These are phyloP conservation scores for Ochropacha duplaris DNA, from an alignment of 2,888 invertebrate species.

Conservation along the genomic window DNA sequence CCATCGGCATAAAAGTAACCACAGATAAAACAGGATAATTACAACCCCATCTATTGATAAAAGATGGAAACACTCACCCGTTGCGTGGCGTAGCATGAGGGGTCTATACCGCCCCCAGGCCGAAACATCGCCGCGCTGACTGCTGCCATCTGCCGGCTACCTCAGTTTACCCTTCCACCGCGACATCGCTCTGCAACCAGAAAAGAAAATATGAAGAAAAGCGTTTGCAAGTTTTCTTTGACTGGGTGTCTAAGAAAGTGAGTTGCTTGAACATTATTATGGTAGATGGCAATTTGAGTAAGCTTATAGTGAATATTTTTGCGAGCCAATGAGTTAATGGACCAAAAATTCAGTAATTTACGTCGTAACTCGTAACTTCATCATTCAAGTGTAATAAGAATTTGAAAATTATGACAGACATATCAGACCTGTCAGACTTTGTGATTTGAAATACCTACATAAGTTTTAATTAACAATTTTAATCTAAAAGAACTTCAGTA, in stretches of 20 bases:
- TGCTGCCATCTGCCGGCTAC: conserved; percentile 86
- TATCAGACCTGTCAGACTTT: no score
- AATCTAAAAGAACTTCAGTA: no score
- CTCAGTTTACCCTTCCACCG: conserved; percentile 82
- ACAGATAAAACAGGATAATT: conserved; percentile 8
- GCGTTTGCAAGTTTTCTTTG: neutral
- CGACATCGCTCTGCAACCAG: conserved; percentile 81
- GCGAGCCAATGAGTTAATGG: no score
- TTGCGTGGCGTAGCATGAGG: conserved; percentile 85
- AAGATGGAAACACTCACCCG: conserved; percentile 74
- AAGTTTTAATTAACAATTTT: no score
- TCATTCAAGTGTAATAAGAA: no score
- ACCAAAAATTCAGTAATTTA: no score
- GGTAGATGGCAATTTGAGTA: neutral
- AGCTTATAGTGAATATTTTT: neutral
- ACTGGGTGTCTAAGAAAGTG: neutral
- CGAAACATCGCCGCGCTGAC: conserved; percentile 88
- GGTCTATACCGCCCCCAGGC: conserved; percentile 85
- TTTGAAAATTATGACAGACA: no score
- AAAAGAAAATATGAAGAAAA: conserved; percentile 17
- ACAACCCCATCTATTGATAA: conserved; percentile 57
- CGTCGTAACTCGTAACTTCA: no score
- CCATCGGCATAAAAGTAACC: neutral
- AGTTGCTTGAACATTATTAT: neutral
- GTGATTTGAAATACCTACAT: no score